Evolutionary conservation across 2,113 vertebrate species (phyloP).

Genomic region (Psephotus haematonotus): DNA sequence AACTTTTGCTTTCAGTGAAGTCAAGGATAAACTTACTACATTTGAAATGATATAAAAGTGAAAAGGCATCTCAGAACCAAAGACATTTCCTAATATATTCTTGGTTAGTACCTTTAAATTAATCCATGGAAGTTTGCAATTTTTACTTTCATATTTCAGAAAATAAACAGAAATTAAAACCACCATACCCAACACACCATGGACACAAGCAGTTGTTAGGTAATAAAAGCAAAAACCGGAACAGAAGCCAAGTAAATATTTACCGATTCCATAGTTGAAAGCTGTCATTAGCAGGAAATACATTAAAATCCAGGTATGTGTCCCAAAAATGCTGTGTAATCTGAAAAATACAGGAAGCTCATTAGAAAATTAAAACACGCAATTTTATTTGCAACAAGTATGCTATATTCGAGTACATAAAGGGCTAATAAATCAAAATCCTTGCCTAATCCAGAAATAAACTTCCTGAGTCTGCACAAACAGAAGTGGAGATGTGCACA

Average conservation of each 20-base stretch:
- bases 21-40: background rate
- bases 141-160: background rate
- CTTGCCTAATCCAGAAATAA: background rate
- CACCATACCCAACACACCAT: background rate
- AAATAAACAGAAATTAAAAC: background rate
- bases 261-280: slow-evolving; percentile 97
- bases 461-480: background rate
- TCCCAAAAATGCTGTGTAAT: slow-evolving; percentile 66
- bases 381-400: background rate
- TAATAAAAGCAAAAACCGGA: background rate
- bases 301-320: slow-evolving; percentile 79
- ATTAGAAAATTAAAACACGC: background rate
- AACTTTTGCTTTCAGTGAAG: background rate
- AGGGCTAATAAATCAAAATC: background rate
- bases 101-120: background rate
- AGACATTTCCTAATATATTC: background rate
- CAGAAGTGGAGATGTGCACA: background rate
- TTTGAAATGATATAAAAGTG: background rate
- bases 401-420: background rate
- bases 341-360: slow-evolving; percentile 76
- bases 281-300: slow-evolving; percentile 78
- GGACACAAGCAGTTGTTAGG: background rate
- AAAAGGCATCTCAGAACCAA: background rate
- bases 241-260: slow-evolving; percentile 62
- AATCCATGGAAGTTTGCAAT: background rate